Conservation (phyloP, 2,113 vertebrate species). For the Rutilus rutilus region DNA sequence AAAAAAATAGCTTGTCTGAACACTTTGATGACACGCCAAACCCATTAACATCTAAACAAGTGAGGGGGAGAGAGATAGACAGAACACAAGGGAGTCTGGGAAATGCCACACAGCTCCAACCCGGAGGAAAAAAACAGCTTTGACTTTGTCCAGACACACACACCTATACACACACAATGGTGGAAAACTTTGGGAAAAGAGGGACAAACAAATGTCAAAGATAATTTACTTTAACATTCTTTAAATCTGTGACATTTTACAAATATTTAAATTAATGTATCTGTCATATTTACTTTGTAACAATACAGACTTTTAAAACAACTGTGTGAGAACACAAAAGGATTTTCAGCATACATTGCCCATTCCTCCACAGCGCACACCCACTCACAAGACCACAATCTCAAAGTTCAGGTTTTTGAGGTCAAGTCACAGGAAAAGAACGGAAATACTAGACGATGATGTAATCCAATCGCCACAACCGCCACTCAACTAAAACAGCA, state of each 20-base stretch:
- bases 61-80: neutral
- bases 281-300: conserved; percentile 6
- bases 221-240: neutral
- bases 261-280: conserved; percentile 24
- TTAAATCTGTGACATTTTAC: conserved; percentile 19
- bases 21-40: neutral
- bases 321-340: neutral
- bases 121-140: neutral
- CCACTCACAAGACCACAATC: neutral
- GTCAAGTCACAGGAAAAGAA: conserved; percentile 11
- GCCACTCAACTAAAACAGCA: conserved; percentile 1
- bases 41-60: conserved; percentile 1
- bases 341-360: conserved; percentile 6
- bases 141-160: conserved; percentile 35
- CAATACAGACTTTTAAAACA: conserved; percentile 28
- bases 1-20: conserved; percentile 8
- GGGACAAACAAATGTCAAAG: conserved; percentile 10
- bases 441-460: conserved; percentile 9
- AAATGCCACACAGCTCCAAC: conserved; percentile 5
- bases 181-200: conserved; percentile 29
- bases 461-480: neutral
- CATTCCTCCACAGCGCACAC: neutral
- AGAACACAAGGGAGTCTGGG: neutral
- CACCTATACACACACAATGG: conserved; percentile 7
- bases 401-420: conserved; percentile 27